Evolutionary conservation across 2,113 vertebrate species (phyloP), one percentile per base, ranked within the genome.

Genomic region (Percopsis transmontana): DNA sequence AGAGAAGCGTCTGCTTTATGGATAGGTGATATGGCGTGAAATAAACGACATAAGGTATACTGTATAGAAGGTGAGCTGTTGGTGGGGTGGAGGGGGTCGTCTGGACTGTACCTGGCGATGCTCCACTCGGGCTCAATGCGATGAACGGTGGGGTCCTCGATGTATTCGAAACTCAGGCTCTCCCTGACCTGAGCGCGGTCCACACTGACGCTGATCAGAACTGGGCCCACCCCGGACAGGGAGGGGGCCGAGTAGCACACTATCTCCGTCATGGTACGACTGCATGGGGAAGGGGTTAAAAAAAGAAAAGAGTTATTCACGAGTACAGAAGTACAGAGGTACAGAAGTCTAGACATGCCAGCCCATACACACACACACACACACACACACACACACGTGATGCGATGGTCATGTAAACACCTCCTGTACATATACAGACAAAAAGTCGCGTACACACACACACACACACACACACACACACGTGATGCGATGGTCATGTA

Each of bases 121-220:
- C 96, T 99, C 97, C 97, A 99, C 72, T 98, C 96, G 0, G 97
- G 97, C 8, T 99, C 97, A 0, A 99, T 93, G 63, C 95, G 94
- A 74, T 93, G 93, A 19, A 99, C 96, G 0, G 93, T 96, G 0
- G 97, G 97, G 68, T 99, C 97, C 0, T 98, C 96, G 1, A 98
- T 98, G 91, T 99, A 99, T 68, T 98, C 95, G 0, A 98, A 99
- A 13, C 89, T 88, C 74, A 99, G 77, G 11, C 85, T 96, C 77
- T 87, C 93, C 58, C 91, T 91, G 82, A 99, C 91, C 16, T 87
- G 94, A 13, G 97, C 96, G 2, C 87, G 92, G 85, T 99, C 97
- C 0, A 99, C 95, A 0, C 93, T 93, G 66, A 99, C 96, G 0
- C 91, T 95, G 73, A 98, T 94, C 2, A 92, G 95, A 2, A 97